phyloP scores from a whole-genome alignment of 2,888 invertebrate species.

The Spisula solida region DNA sequence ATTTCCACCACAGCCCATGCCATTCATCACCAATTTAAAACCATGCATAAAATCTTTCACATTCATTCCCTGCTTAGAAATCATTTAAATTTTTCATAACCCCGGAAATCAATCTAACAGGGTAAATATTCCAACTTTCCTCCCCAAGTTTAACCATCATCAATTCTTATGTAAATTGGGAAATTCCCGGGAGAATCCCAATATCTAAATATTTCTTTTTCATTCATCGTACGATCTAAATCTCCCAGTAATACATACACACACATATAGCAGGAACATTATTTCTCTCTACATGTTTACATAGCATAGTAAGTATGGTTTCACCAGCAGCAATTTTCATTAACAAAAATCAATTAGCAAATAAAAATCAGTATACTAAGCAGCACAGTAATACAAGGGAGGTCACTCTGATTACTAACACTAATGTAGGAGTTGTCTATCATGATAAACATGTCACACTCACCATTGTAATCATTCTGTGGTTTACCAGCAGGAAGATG shows the following conservation, averaged over 20 bases:
- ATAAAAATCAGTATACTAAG: not conserved
- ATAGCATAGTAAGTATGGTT: not conserved
- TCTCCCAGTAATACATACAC: not conserved
- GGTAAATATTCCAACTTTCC: slow-evolving; percentile 17
- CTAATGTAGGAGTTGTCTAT: not conserved
- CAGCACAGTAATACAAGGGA: not conserved
- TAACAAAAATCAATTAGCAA: not conserved
- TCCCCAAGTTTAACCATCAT: slow-evolving; percentile 10
- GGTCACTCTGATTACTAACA: too few relatives aligned
- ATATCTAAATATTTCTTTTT: slow-evolving; percentile 16
- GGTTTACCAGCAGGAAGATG: slow-evolving; percentile 82
- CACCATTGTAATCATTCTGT: slow-evolving; percentile 75
- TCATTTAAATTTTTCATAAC: slow-evolving; percentile 25
- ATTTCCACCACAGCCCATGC: not conserved
- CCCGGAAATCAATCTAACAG: slow-evolving; percentile 1
- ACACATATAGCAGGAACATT: not conserved
- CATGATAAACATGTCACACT: not conserved
- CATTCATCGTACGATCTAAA: not conserved
- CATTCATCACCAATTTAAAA: not conserved
- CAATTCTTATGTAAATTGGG: slow-evolving; percentile 25
- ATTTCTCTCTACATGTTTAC: not conserved
- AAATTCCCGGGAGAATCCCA: not conserved
- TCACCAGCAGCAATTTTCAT: not conserved
- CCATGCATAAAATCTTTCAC: slow-evolving; percentile 18
- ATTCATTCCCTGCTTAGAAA: slow-evolving; percentile 12